phyloP scores from a whole-genome alignment of 1,140 invertebrate species.

The Diorhabda sublineata region DNA sequence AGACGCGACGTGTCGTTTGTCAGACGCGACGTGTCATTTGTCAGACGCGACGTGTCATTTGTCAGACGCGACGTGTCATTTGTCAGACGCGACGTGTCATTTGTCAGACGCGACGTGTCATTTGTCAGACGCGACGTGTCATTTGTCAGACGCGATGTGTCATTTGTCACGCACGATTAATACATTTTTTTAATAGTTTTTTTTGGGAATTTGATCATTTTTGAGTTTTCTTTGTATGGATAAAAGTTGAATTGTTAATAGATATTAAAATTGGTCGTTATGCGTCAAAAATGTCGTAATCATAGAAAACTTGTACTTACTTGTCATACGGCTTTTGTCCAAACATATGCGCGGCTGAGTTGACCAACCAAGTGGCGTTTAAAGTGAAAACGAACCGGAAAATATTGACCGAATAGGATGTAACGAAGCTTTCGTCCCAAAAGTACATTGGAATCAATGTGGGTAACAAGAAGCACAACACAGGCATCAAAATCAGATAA shows the following conservation, averaged over 20 bases:
- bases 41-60: too few relatives aligned
- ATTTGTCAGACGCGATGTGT: too few relatives aligned
- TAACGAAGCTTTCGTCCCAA: constrained; percentile 79
- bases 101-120: too few relatives aligned
- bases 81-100: too few relatives aligned
- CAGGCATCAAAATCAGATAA: constrained; percentile 76
- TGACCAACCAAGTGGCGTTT: constrained; percentile 94
- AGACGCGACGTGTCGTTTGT: too few relatives aligned
- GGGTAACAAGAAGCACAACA: constrained; percentile 83
- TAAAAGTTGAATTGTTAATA: too few relatives aligned
- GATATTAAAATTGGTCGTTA: too few relatives aligned
- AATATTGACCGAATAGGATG: constrained; percentile 80
- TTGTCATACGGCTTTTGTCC: constrained; percentile 89
- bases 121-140: too few relatives aligned
- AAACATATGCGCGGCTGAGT: constrained; percentile 91
- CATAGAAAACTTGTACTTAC: constrained; percentile 47
- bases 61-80: too few relatives aligned
- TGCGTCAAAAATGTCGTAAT: not conserved
- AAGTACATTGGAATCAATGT: constrained; percentile 75
- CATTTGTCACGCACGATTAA: not conserved
- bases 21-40: too few relatives aligned
- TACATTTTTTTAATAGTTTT: not conserved
- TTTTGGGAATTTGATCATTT: not conserved
- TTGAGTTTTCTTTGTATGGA: too few relatives aligned
- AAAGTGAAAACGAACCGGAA: constrained; percentile 83